Conservation (phyloP, 2,113 vertebrate species). For the Cathartes aura region DNA sequence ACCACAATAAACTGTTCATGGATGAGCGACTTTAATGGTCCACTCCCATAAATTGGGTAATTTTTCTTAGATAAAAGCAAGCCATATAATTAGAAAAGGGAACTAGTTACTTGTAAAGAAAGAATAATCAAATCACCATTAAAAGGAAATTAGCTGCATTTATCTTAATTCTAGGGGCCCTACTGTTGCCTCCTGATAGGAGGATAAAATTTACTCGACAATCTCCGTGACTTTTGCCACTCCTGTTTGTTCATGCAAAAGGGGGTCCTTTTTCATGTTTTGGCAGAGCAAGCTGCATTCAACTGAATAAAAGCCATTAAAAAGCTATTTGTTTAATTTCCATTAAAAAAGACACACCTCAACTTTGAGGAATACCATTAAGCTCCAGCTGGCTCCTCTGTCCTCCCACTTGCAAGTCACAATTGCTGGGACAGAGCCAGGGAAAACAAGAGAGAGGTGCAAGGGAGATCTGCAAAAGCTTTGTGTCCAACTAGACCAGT, state of each 20-base stretch:
- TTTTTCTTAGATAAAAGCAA: conserved; percentile 46
- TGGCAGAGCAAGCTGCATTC: not conserved
- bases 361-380: not conserved
- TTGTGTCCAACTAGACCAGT: not conserved
- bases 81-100: conserved; percentile 49
- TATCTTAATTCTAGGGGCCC: conserved; percentile 31
- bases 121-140: conserved; percentile 55
- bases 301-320: not conserved
- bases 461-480: not conserved
- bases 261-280: not conserved
- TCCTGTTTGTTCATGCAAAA: not conserved
- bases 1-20: not conserved
- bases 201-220: conserved; percentile 14
- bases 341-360: not conserved
- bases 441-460: not conserved
- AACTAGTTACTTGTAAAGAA: conserved; percentile 38
- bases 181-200: not conserved
- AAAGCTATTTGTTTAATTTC: not conserved
- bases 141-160: conserved; percentile 24
- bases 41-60: not conserved
- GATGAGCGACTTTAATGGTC: not conserved
- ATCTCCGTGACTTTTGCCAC: not conserved
- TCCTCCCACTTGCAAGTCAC: not conserved
- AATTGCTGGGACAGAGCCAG: not conserved
- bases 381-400: not conserved